phyloP scores from a whole-genome alignment of 2,797 vertebrate species.

The Rhabdomys pumilio region DNA sequence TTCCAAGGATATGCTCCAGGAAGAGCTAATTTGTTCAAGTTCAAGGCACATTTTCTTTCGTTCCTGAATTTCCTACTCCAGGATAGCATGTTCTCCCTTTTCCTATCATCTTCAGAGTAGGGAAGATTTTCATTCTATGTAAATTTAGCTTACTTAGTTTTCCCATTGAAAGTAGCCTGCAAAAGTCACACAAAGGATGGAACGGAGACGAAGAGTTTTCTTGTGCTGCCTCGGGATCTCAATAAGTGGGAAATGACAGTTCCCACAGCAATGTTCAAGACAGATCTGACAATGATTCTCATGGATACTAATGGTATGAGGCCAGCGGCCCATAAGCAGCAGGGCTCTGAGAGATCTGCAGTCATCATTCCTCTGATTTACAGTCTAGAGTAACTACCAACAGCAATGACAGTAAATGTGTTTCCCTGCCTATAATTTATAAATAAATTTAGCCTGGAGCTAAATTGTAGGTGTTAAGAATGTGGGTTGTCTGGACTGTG shows the following conservation, averaged over 20 bases:
- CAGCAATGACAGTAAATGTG: background rate
- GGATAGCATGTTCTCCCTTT: background rate
- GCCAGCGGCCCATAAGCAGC: background rate
- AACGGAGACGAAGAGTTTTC: background rate
- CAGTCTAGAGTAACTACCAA: background rate
- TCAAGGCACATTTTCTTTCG: background rate
- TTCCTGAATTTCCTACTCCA: background rate
- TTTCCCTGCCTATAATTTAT: background rate
- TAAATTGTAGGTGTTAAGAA: slow-evolving; percentile 1
- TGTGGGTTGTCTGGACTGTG: background rate
- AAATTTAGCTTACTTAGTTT: slow-evolving; percentile 29
- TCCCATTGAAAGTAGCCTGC: background rate
- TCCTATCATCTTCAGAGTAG: background rate
- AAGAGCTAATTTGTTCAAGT: slow-evolving; percentile 6
- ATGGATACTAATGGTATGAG: background rate
- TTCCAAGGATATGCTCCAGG: background rate
- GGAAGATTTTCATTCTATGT: background rate
- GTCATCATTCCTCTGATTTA: background rate
- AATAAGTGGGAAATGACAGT: no score
- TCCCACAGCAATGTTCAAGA: slow-evolving; percentile 1
- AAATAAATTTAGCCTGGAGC: background rate
- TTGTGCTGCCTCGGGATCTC: background rate
- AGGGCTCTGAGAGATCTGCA: slow-evolving; percentile 3
- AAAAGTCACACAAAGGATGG: background rate
- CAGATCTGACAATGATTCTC: background rate